A percentile compares a stretch with the other conserved stretches of the same genome.
Evolutionary conservation across 2,888 invertebrate species (phyloP).

Genomic region (Erebia aethiops): DNA sequence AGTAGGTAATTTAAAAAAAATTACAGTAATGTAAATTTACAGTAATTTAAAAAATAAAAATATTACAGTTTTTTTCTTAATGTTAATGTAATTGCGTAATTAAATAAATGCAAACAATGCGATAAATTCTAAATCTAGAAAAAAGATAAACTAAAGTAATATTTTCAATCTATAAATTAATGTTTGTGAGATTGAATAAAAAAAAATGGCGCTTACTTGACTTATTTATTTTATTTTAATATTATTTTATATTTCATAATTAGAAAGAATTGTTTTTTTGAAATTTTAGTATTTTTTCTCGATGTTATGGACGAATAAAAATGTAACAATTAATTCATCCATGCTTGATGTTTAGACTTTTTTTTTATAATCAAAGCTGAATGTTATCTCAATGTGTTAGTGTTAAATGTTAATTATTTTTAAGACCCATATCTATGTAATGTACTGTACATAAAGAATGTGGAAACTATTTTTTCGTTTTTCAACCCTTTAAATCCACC

Average conservation of each 20-base stretch:
- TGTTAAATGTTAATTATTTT: constrained; percentile 77
- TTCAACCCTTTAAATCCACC: too few relatives aligned
- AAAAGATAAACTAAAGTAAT: background rate
- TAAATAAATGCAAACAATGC: background rate
- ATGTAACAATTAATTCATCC: constrained; percentile 8
- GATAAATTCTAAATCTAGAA: background rate
- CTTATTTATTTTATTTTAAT: too few relatives aligned
- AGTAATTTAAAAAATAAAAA: too few relatives aligned
- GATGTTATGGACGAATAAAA: background rate
- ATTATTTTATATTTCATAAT: too few relatives aligned
- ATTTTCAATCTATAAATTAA: background rate
- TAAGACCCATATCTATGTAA: constrained; percentile 67
- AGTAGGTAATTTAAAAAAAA: too few relatives aligned
- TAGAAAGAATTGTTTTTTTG: background rate
- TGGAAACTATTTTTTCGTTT: constrained; percentile 52
- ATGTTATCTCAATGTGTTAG: constrained; percentile 63
- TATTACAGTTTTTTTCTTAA: too few relatives aligned
- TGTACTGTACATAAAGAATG: constrained; percentile 74
- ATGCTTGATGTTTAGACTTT: background rate
- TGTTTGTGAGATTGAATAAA: background rate
- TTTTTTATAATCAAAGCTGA: constrained; percentile 40
- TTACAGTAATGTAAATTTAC: too few relatives aligned
- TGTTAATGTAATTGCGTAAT: too few relatives aligned
- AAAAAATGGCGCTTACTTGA: background rate
- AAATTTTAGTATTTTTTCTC: background rate